Evolutionary conservation across 2,797 vertebrate genomes (phyloP).

Genomic region (Cyprinella venusta): DNA sequence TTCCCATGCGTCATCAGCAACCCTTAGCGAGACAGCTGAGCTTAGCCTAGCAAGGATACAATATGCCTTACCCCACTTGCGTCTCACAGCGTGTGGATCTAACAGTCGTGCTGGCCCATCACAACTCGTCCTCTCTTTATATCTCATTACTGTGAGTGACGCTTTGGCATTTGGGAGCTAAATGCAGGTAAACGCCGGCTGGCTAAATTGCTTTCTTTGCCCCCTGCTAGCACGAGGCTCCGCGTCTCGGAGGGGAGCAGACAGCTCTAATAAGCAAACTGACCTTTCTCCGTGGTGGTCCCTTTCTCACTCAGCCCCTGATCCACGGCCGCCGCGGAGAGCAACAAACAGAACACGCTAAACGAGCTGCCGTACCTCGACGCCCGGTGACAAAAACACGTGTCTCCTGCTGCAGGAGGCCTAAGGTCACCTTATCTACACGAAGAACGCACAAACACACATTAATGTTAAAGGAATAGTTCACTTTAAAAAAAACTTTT

Average conservation of each 20-base stretch:
- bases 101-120: slow-evolving; percentile 26
- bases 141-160: slow-evolving; percentile 53
- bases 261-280: slow-evolving; percentile 60
- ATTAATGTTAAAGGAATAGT: no score
- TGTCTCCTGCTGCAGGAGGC: slow-evolving; percentile 40
- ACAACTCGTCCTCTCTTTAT: slow-evolving; percentile 42
- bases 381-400: slow-evolving; percentile 46
- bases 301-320: slow-evolving; percentile 24
- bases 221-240: slow-evolving; percentile 44
- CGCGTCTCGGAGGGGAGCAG: slow-evolving; percentile 45
- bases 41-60: slow-evolving; percentile 1
- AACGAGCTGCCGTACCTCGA: slow-evolving; percentile 26
- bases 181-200: slow-evolving; percentile 55
- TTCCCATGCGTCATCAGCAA: not conserved
- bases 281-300: slow-evolving; percentile 60
- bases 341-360: slow-evolving; percentile 48
- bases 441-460: not conserved
- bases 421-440: slow-evolving; percentile 48
- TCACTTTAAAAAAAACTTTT: no score
- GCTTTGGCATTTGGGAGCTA: slow-evolving; percentile 55
- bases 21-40: not conserved
- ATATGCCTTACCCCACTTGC: not conserved
- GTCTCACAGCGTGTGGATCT: slow-evolving; percentile 2
- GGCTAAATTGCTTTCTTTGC: slow-evolving; percentile 59
- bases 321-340: slow-evolving; percentile 29